A percentile compares a stretch with the other conserved stretches of the same genome.
phyloP scores from a whole-genome alignment of 2,888 invertebrate genomes.

The Heteromyza rotundicornis region DNA sequence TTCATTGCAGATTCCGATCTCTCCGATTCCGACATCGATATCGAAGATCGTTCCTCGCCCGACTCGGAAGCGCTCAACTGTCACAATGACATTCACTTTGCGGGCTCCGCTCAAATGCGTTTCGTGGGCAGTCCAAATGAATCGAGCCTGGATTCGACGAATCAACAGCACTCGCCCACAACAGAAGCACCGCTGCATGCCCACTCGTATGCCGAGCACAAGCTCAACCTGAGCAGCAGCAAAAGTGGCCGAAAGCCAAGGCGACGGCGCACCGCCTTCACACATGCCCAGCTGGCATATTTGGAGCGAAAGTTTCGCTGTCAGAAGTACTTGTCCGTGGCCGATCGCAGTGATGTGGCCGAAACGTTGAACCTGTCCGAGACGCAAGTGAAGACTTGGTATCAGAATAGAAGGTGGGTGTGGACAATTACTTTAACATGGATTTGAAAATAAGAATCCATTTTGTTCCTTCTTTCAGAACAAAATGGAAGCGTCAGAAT shows the following conservation, averaged over 20 bases:
- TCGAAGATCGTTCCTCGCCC: slow-evolving; percentile 61
- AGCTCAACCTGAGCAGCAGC: slow-evolving; percentile 53
- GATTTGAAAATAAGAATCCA: background rate
- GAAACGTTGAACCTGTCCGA: slow-evolving; percentile 88
- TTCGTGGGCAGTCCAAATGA: slow-evolving; percentile 49
- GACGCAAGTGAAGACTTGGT: slow-evolving; percentile 97
- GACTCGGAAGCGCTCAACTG: slow-evolving; percentile 54
- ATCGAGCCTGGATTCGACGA: slow-evolving; percentile 54
- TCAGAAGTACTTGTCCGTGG: slow-evolving; percentile 92
- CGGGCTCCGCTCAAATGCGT: slow-evolving; percentile 4
- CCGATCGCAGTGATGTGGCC: slow-evolving; percentile 91
- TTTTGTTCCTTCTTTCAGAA: slow-evolving; percentile 64
- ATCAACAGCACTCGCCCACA: slow-evolving; percentile 18
- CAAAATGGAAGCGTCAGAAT: slow-evolving; percentile 89
- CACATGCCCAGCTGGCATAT: slow-evolving; percentile 91
- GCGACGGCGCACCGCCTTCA: slow-evolving; percentile 87
- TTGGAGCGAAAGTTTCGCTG: slow-evolving; percentile 90
- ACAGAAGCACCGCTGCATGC: background rate
- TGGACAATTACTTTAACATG: background rate
- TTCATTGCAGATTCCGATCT: slow-evolving; percentile 48
- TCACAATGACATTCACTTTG: slow-evolving; percentile 32
- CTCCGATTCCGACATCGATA: slow-evolving; percentile 62
- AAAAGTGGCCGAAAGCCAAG: slow-evolving; percentile 78
- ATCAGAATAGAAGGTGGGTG: slow-evolving; percentile 61
- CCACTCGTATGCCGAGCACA: slow-evolving; percentile 48